Percentiles rank a stretch among this genome's conserved stretches.
phyloP scores from a whole-genome alignment of 2,888 invertebrate species.

The Zhuqinia jingwanae region DNA sequence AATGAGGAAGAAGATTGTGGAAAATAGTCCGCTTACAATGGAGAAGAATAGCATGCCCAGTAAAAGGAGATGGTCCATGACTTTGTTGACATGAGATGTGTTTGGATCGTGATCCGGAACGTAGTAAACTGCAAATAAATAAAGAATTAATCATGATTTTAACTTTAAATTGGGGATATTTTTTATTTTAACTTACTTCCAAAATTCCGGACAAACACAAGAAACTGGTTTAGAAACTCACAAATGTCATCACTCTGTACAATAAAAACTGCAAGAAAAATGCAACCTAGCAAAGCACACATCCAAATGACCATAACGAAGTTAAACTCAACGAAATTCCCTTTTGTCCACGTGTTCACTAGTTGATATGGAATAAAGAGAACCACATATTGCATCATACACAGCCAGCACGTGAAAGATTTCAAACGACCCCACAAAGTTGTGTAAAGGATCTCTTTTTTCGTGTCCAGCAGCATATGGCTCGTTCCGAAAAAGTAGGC shows the following conservation, averaged over 20 bases:
- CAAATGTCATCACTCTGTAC: slow-evolving; percentile 23
- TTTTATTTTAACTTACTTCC: slow-evolving; percentile 37
- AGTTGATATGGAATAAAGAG: slow-evolving; percentile 54
- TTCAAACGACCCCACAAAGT: slow-evolving; percentile 12
- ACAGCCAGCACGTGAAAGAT: neutral
- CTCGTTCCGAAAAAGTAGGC: slow-evolving; percentile 37
- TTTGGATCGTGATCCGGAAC: slow-evolving; percentile 47
- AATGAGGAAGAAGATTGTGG: slow-evolving; percentile 21
- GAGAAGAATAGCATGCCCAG: neutral
- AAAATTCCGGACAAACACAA: slow-evolving; percentile 44
- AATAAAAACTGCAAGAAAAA: slow-evolving; percentile 20
- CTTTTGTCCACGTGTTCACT: slow-evolving; percentile 13
- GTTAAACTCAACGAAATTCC: slow-evolving; percentile 46
- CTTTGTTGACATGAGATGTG: slow-evolving; percentile 1
- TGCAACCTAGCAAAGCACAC: slow-evolving; percentile 3
- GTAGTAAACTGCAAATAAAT: slow-evolving; percentile 15
- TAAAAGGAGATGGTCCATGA: neutral
- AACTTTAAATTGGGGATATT: too few species aligned
- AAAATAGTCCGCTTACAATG: neutral
- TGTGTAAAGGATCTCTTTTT: slow-evolving; percentile 16
- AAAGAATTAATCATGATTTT: neutral
- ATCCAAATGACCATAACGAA: slow-evolving; percentile 57
- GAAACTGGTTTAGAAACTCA: slow-evolving; percentile 22
- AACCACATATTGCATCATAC: slow-evolving; percentile 27
- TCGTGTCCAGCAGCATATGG: slow-evolving; percentile 7